These are phyloP conservation scores for Formica exsecta DNA, from an alignment of 1,140 invertebrate genomes.

Conservation along the genomic window DNA sequence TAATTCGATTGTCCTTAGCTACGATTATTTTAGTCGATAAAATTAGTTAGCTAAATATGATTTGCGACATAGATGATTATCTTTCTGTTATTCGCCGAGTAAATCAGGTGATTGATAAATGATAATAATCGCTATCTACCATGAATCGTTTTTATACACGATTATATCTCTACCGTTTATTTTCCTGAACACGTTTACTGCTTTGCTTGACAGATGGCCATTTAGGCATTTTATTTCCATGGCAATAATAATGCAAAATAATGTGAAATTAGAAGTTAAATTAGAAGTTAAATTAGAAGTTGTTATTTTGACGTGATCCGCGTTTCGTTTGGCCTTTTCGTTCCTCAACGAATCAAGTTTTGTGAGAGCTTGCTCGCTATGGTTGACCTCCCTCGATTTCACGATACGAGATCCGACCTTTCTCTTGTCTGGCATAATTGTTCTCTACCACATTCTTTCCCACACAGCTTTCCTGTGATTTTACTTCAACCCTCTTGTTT, in stretches of 20 bases:
- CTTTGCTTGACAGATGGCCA: not conserved
- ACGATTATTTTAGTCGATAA: conserved; percentile 42
- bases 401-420: conserved; percentile 50
- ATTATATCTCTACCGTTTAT: not conserved
- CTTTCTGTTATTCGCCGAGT: not conserved
- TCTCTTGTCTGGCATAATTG: conserved; percentile 66
- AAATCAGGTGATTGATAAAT: not conserved
- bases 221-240: no score
- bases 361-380: conserved; percentile 50
- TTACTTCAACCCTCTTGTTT: not conserved
- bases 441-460: conserved; percentile 54
- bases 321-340: conserved; percentile 60
- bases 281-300: not conserved
- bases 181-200: not conserved
- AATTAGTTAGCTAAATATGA: not conserved
- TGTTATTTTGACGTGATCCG: not conserved
- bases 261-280: not conserved
- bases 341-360: conserved; percentile 25
- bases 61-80: conserved; percentile 8
- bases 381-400: conserved; percentile 65
- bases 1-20: not conserved
- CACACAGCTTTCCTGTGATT: conserved; percentile 45
- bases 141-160: not conserved
- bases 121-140: not conserved
- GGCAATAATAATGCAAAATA: not conserved